Conservation (phyloP, 2,113 vertebrate genomes). For the Propithecus coquereli region DNA sequence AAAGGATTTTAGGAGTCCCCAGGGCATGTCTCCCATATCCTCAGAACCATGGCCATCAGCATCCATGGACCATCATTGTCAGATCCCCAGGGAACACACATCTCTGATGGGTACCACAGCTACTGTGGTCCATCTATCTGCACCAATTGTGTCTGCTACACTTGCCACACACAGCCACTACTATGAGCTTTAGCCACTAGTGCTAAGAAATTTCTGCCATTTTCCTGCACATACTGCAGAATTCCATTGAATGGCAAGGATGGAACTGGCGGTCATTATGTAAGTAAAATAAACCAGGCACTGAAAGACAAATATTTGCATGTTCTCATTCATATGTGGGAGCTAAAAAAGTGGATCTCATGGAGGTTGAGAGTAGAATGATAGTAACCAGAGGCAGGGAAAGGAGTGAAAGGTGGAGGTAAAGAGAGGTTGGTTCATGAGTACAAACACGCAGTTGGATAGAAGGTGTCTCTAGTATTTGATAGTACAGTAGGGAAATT, state of each 20-base stretch:
- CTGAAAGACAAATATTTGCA: neutral
- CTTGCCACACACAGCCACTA: neutral
- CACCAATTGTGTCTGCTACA: neutral
- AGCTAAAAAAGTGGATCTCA: neutral
- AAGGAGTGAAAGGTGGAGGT: neutral
- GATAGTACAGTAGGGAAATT: neutral
- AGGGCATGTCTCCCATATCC: neutral
- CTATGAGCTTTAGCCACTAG: neutral
- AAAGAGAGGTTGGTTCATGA: neutral
- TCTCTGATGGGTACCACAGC: neutral
- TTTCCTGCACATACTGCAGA: neutral
- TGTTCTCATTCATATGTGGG: neutral
- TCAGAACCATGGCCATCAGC: neutral
- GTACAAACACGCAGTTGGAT: neutral
- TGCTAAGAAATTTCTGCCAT: neutral
- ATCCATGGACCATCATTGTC: too few relatives aligned
- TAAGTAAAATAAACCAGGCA: neutral
- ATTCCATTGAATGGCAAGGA: neutral
- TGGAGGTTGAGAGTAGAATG: neutral
- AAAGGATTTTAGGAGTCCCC: neutral
- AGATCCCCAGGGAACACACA: neutral
- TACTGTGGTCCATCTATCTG: rapidly evolving
- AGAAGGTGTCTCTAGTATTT: neutral
- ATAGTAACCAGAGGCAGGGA: neutral
- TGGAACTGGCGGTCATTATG: neutral